Percentiles rank a stretch among this genome's conserved stretches.
These are phyloP conservation scores for Actenoides lindsayi DNA, from an alignment of 2,113 vertebrate species.

Conservation along the genomic window DNA sequence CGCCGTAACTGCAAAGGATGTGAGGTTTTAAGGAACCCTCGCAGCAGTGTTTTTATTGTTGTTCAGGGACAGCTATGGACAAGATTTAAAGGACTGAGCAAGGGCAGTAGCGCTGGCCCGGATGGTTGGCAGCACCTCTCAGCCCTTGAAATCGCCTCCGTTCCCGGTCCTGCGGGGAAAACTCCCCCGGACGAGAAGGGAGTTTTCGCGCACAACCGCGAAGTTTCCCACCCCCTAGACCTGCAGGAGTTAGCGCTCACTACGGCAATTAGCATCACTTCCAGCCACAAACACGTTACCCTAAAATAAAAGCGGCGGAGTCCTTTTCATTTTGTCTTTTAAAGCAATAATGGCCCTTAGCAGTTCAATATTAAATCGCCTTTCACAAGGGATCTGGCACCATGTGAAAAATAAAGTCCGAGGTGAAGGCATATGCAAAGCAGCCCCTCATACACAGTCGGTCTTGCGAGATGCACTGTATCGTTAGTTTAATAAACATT, in stretches of 20 bases:
- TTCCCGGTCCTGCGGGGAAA: neutral
- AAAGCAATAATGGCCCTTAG: neutral
- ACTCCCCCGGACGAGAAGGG: neutral
- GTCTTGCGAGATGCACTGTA: neutral
- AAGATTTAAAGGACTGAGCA: slow-evolving; percentile 31
- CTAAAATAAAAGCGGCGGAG: slow-evolving; percentile 14
- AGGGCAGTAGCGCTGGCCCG: neutral
- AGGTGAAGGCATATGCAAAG: neutral
- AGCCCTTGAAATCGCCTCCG: neutral
- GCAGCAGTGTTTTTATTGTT: neutral
- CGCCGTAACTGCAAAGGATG: neutral
- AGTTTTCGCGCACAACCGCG: neutral
- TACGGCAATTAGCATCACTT: neutral
- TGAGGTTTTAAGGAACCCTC: neutral
- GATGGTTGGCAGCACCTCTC: neutral
- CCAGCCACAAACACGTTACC: neutral
- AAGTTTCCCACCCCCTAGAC: slow-evolving; percentile 6
- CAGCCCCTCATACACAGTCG: neutral
- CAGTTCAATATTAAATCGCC: slow-evolving; percentile 12
- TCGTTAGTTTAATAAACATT: neutral
- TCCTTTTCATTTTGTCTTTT: slow-evolving; percentile 42
- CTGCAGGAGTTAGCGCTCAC: neutral
- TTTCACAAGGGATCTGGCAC: neutral
- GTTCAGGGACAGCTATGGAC: slow-evolving; percentile 13
- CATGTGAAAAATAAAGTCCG: neutral